Base-by-base conservation (phyloP, 1,140 invertebrate genomes). In the Papilio xuthus region DNA sequence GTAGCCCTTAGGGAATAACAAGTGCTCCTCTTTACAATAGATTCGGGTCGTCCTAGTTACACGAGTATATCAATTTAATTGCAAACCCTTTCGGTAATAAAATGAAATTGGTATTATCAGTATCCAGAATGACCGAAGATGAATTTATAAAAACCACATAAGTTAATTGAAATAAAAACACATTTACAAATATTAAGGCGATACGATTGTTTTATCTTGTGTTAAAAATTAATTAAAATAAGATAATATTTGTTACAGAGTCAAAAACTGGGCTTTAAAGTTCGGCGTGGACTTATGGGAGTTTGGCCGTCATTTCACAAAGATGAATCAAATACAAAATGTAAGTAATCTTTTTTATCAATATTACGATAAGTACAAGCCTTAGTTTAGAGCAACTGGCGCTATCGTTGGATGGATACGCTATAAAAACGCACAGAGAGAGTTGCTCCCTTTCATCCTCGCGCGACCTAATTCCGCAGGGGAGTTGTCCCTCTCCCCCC, bases 251-350 rank as follows among this genome's bases (percentile, higher is more conserved):
- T 92, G 86, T 97, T 97, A 79, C 95, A 98, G 97, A 95, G 97
- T 98, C 78, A 97, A 97, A 92, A 98, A 98, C 91, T 98, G 97
- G 97, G 97, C 97, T 44, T 92, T 98, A 79, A 97, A 97, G 93
- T 98, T 98, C 89, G 97, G 97, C 81, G 97, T 97, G 70, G 97
- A 97, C 91, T 93, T 98, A 71, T 98, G 97, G 97, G 97, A 98
- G 92, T 98, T 97, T 86, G 97, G 97, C 56, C 95, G 96, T 88
- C 96, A 97, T 89, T 96, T 97, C 87, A 98, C 97, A 37, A 97
- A 97, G 95, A 97, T 97, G 96, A 96, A 96, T 85, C 97, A 97
- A 90, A 97, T 98, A 90, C 96, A 97, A 94, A 96, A 95, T 94
- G 97, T 98, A 95, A 97, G 96, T 95, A 92, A 75, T 72, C 32